Evolutionary conservation across 2,113 vertebrate species (phyloP).

Genomic region (Crocuta crocuta): DNA sequence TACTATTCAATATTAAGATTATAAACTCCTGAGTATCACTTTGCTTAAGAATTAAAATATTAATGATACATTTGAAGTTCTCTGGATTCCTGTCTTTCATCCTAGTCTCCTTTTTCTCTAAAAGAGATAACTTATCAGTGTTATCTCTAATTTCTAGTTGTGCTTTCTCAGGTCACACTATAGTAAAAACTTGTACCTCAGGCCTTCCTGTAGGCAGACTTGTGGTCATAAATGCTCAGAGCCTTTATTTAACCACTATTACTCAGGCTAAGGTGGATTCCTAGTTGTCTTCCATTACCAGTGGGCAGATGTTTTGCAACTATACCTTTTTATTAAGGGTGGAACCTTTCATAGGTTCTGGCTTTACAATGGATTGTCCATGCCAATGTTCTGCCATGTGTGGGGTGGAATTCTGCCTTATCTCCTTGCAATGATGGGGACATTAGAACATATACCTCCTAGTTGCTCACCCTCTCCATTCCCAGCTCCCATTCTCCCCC

Average conservation of each 20-base stretch:
- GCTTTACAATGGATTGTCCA: neutral
- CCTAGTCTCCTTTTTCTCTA: neutral
- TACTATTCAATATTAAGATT: neutral
- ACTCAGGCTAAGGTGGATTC: neutral
- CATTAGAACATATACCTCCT: neutral
- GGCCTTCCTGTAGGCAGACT: neutral
- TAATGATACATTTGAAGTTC: neutral
- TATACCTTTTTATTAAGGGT: neutral
- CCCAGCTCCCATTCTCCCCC: neutral
- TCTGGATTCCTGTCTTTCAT: neutral
- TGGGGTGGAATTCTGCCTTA: neutral
- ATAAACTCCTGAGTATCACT: neutral
- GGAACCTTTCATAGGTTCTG: neutral
- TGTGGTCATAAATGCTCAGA: slow-evolving; percentile 1
- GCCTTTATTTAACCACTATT: neutral
- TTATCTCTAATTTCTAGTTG: neutral
- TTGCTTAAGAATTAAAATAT: neutral
- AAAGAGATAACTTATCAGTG: neutral
- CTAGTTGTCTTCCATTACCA: neutral
- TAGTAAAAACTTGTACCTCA: slow-evolving; percentile 24
- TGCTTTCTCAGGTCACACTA: neutral
- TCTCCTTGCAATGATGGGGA: neutral
- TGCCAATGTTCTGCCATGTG: neutral
- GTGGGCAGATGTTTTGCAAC: neutral
- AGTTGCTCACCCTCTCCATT: neutral